Evolutionary conservation across 2,797 vertebrate genomes (phyloP).

Genomic region (Paramormyrops hopkinsi): DNA sequence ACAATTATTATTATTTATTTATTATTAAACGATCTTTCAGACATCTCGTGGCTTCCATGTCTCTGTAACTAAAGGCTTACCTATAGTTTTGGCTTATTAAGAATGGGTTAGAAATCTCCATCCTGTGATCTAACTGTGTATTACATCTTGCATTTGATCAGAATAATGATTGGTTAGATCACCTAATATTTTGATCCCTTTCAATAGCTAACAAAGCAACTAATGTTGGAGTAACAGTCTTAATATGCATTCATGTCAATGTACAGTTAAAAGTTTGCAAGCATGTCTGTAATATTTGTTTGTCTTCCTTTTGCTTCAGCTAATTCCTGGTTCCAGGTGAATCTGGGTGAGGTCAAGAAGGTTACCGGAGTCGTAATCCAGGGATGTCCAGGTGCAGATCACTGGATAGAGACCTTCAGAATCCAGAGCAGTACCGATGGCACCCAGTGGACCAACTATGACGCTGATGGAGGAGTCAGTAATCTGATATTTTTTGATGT

Average conservation of each 20-base stretch:
- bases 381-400: conserved; percentile 57
- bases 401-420: conserved; percentile 64
- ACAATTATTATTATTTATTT: too few species aligned
- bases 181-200: background rate
- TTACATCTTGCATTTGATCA: background rate
- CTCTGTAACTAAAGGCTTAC: background rate
- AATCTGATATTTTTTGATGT: background rate
- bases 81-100: background rate
- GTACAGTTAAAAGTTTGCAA: background rate
- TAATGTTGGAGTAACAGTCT: background rate
- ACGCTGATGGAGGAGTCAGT: conserved; percentile 53
- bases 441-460: conserved; percentile 53
- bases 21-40: background rate
- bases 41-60: background rate
- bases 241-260: background rate
- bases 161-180: background rate
- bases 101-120: background rate
- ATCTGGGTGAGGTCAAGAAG: conserved; percentile 53
- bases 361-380: conserved; percentile 67
- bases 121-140: background rate
- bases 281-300: background rate
- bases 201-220: background rate
- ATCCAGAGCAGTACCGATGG: conserved; percentile 60
- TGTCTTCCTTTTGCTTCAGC: background rate
- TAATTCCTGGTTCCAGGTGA: conserved; percentile 64